Conservation (phyloP, 2,797 vertebrate genomes). For the Clarias pachynema region DNA sequence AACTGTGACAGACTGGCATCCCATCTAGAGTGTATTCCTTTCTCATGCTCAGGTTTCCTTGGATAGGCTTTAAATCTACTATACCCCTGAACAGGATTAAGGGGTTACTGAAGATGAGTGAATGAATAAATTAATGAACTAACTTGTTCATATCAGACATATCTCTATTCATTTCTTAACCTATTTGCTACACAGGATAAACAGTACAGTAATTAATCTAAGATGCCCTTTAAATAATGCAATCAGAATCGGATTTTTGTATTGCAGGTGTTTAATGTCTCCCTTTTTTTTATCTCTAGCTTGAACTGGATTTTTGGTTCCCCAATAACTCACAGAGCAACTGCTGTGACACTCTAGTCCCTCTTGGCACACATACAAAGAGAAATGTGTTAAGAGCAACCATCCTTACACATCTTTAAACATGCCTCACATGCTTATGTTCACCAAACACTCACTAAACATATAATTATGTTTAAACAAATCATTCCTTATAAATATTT, state of each 20-base stretch:
- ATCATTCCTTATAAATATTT: constrained; percentile 29
- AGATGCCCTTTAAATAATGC: neutral
- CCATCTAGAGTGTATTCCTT: neutral
- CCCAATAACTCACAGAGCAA: neutral
- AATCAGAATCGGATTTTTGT: neutral
- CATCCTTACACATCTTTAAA: neutral
- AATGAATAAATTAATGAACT: neutral
- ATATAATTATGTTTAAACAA: constrained; percentile 20
- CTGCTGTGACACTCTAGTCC: neutral
- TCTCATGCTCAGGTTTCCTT: neutral
- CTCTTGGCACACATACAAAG: neutral
- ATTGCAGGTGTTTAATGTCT: neutral
- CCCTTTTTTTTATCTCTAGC: neutral
- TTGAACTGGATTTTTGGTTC: constrained; percentile 3
- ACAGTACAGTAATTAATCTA: neutral
- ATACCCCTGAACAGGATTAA: neutral
- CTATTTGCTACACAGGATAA: neutral
- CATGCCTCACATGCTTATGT: neutral
- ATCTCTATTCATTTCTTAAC: neutral
- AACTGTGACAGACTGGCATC: neutral
- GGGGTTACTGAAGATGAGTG: neutral
- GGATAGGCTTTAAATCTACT: neutral
- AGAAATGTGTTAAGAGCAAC: neutral
- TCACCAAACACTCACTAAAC: neutral
- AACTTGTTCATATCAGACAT: neutral